Percentiles rank a stretch among this genome's conserved stretches.
phyloP scores from a whole-genome alignment of 2,113 vertebrate species.

The Protomyctophum bolini region DNA sequence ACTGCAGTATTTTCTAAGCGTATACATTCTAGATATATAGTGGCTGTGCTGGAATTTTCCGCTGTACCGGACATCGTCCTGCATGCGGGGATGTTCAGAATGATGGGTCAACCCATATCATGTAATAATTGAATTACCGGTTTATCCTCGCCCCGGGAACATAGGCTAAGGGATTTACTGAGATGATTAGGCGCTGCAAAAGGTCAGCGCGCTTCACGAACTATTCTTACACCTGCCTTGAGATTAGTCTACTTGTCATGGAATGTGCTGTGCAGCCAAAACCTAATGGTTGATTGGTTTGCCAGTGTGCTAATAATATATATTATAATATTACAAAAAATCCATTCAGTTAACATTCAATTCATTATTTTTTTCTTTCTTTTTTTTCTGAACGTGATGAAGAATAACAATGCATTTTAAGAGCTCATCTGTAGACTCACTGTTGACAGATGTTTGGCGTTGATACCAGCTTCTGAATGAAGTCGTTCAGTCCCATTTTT shows the following conservation, averaged over 20 bases:
- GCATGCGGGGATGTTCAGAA: slow-evolving; percentile 10
- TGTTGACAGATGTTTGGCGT: slow-evolving; percentile 82
- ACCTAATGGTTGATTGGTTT: slow-evolving; percentile 59
- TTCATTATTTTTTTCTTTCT: background rate
- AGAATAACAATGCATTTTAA: background rate
- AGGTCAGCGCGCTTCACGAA: slow-evolving; percentile 32
- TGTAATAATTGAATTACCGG: slow-evolving; percentile 64
- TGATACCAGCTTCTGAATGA: slow-evolving; percentile 83
- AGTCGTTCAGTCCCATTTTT: slow-evolving; percentile 84
- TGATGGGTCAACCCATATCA: slow-evolving; percentile 11
- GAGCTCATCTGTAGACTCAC: slow-evolving; percentile 66
- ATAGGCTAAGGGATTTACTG: slow-evolving; percentile 67
- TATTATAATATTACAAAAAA: too few species aligned
- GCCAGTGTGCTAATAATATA: slow-evolving; percentile 26
- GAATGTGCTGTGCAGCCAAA: slow-evolving; percentile 66
- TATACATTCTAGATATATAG: background rate
- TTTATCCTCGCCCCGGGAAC: slow-evolving; percentile 66
- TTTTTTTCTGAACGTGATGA: background rate
- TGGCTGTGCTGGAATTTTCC: slow-evolving; percentile 21
- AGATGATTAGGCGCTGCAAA: slow-evolving; percentile 66
- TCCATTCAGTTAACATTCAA: too few species aligned
- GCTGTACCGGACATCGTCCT: slow-evolving; percentile 20
- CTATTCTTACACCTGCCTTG: slow-evolving; percentile 62
- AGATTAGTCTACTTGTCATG: slow-evolving; percentile 59
- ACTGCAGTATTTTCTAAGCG: slow-evolving; percentile 10